Conservation (phyloP, 2,113 vertebrate genomes). For the Anhinga rufa region DNA sequence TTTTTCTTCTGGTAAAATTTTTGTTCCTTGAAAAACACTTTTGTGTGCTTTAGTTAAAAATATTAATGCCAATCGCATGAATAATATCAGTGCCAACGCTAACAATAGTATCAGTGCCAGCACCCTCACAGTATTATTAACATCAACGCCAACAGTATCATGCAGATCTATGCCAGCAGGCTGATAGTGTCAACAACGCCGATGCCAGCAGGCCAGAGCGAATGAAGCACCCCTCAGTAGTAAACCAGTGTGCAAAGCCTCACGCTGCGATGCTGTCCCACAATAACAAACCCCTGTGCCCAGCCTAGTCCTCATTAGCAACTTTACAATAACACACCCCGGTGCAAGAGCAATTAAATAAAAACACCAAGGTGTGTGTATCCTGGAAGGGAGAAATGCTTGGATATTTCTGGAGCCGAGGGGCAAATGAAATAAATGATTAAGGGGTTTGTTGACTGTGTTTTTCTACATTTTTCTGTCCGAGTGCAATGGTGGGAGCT, state of each 20-base stretch:
- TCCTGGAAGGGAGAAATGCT: neutral
- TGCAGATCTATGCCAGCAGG: neutral
- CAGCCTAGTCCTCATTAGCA: neutral
- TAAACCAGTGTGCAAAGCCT: neutral
- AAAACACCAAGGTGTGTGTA: neutral
- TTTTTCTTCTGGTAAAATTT: neutral
- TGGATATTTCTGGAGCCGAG: neutral
- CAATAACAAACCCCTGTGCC: neutral
- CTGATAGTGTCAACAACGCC: neutral
- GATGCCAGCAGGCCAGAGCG: neutral
- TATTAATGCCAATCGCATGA: neutral
- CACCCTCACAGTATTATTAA: neutral
- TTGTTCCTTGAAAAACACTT: neutral
- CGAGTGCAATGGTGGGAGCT: neutral
- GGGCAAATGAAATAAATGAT: neutral
- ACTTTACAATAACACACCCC: neutral
- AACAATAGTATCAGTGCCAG: neutral
- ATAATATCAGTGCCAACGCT: neutral
- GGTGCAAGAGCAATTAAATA: neutral
- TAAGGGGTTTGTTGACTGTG: neutral
- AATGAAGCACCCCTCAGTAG: neutral
- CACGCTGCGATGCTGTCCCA: neutral
- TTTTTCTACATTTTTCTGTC: neutral
- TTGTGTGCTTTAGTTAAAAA: neutral
- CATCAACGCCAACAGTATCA: neutral